These are phyloP conservation scores for Heliconius hewitsoni DNA, from an alignment of 1,140 invertebrate species.

Conservation along the genomic window DNA sequence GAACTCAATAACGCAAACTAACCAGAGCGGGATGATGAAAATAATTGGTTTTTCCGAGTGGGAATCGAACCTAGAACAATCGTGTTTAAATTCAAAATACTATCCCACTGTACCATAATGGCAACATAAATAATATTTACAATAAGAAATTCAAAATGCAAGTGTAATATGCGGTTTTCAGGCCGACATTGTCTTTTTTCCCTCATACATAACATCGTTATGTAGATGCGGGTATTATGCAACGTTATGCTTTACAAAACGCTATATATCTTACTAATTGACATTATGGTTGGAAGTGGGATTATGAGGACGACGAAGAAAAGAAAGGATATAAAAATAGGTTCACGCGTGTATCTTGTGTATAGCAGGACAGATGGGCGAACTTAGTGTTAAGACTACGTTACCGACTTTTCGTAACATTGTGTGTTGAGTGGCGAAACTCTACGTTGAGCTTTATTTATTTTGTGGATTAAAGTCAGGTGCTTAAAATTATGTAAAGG, in stretches of 20 bases:
- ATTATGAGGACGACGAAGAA: neutral
- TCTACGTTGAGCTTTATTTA: too few species aligned
- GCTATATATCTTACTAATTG: constrained; percentile 6
- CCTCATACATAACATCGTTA: neutral
- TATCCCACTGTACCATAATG: neutral
- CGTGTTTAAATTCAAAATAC: neutral
- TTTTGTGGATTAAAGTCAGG: too few species aligned
- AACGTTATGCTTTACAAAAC: neutral
- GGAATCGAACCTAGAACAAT: neutral
- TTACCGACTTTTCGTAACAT: too few species aligned
- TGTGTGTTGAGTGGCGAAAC: too few species aligned
- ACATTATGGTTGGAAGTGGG: neutral
- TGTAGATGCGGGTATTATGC: constrained; percentile 11
- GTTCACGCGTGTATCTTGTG: too few species aligned
- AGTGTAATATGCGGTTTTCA: constrained; percentile 4
- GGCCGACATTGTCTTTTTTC: neutral
- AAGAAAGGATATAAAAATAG: neutral
- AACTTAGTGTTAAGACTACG: too few species aligned
- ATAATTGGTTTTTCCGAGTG: neutral
- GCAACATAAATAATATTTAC: neutral
- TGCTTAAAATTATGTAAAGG: too few species aligned
- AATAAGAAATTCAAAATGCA: neutral
- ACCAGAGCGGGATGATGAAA: neutral
- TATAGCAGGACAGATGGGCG: too few species aligned
- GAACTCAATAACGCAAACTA: too few species aligned